A percentile compares a stretch with the other conserved stretches of the same genome.
Conservation (phyloP, 2,113 vertebrate species). For the Callaeas wilsoni region DNA sequence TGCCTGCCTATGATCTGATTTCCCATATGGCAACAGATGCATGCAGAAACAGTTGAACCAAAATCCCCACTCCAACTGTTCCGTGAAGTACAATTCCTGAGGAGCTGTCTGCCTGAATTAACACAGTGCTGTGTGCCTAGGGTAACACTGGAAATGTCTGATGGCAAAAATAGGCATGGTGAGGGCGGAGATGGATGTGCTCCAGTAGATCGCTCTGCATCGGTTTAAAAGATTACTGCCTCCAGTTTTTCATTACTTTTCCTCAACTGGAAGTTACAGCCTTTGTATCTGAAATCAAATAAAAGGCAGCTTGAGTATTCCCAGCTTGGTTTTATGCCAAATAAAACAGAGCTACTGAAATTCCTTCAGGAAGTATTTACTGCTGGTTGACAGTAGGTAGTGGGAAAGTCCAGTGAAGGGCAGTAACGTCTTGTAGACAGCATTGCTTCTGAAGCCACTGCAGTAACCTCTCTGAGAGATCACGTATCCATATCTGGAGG, state of each 20-base stretch:
- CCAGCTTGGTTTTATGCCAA: neutral
- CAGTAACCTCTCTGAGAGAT: neutral
- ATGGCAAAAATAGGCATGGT: neutral
- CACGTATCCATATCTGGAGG: fast-evolving
- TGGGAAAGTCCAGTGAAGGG: neutral
- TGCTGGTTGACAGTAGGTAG: neutral
- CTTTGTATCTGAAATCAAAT: neutral
- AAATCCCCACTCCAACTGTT: constrained; percentile 30
- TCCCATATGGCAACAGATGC: constrained; percentile 23
- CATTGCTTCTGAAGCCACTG: neutral
- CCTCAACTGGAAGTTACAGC: neutral
- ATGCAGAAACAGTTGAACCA: constrained; percentile 3
- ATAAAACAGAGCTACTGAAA: neutral
- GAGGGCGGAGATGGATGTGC: neutral
- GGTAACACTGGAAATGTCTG: constrained; percentile 1
- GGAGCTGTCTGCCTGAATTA: constrained; percentile 46
- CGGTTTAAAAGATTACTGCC: neutral
- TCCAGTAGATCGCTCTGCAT: neutral
- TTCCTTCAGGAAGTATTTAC: neutral
- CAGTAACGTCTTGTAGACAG: neutral
- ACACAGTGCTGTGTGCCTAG: neutral
- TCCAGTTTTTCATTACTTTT: neutral
- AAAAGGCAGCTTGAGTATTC: neutral
- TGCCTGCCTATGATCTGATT: neutral
- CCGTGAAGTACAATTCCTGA: neutral